A percentile compares a stretch with the other conserved stretches of the same genome.
Evolutionary conservation across 2,113 vertebrate genomes (phyloP).

Genomic region (Thymallus thymallus): DNA sequence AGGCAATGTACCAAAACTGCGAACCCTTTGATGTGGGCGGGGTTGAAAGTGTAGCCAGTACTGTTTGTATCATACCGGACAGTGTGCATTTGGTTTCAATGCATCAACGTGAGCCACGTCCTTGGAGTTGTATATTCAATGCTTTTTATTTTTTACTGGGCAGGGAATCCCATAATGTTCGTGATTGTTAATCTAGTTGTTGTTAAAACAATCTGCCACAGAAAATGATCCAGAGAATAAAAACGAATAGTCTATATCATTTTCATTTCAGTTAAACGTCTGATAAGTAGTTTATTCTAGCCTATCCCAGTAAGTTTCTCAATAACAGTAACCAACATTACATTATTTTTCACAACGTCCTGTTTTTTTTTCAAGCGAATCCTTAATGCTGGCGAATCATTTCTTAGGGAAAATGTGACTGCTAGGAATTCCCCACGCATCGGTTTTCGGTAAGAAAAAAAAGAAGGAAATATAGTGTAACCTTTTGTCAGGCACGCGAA

Average conservation of each 20-base stretch:
- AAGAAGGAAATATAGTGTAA: slow-evolving; percentile 40
- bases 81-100: slow-evolving; percentile 3
- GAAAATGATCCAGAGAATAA: too few relatives aligned
- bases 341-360: too few relatives aligned
- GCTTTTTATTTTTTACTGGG: too few relatives aligned
- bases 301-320: too few relatives aligned
- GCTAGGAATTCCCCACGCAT: slow-evolving; percentile 77
- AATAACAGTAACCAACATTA: too few relatives aligned
- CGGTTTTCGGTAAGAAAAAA: slow-evolving; percentile 42
- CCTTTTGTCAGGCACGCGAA: slow-evolving; percentile 59
- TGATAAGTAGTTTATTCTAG: too few relatives aligned
- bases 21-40: slow-evolving; percentile 9
- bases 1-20: slow-evolving; percentile 14
- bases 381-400: slow-evolving; percentile 55
- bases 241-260: too few relatives aligned
- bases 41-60: not conserved
- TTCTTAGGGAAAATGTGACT: slow-evolving; percentile 78
- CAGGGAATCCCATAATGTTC: too few relatives aligned
- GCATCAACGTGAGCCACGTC: not conserved
- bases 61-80: slow-evolving; percentile 4
- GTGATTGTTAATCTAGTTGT: too few relatives aligned
- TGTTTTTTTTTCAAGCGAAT: not conserved
- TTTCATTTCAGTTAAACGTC: too few relatives aligned
- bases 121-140: not conserved
- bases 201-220: too few relatives aligned